These are phyloP conservation scores for Tribolium madens DNA, from an alignment of 1,140 invertebrate species.

Conservation along the genomic window DNA sequence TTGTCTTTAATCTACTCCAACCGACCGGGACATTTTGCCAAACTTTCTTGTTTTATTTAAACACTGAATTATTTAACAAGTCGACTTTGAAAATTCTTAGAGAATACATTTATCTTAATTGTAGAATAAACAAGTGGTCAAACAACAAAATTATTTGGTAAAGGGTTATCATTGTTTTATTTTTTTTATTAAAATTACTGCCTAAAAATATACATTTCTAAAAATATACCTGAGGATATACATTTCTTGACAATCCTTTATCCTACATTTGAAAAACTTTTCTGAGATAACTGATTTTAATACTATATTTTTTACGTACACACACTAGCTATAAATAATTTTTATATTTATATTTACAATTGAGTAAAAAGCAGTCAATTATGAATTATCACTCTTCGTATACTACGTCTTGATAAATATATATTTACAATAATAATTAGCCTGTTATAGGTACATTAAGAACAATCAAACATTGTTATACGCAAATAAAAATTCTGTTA, in stretches of 20 bases:
- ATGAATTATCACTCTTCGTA: neutral
- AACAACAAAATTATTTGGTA: neutral
- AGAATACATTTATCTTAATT: conserved; percentile 1
- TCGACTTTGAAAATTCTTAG: conserved; percentile 9
- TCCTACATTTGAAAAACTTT: neutral
- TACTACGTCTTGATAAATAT: neutral
- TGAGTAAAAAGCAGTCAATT: neutral
- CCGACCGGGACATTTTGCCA: conserved; percentile 16
- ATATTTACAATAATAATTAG: conserved; percentile 7
- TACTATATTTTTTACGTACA: neutral
- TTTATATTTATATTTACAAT: neutral
- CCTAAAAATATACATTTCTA: conserved; percentile 14
- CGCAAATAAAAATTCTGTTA: too few relatives aligned
- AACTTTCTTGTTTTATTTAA: conserved; percentile 29
- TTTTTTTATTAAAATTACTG: conserved; percentile 11
- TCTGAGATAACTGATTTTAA: neutral
- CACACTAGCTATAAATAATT: neutral
- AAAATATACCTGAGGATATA: conserved; percentile 34
- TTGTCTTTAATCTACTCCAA: conserved; percentile 30
- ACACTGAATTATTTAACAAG: conserved; percentile 10
- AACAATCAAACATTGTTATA: neutral
- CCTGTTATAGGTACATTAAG: neutral
- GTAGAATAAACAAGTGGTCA: neutral
- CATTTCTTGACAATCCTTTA: neutral
- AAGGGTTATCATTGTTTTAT: neutral